phyloP scores from a whole-genome alignment of 2,888 invertebrate species.

The Calameuta pallipes region DNA sequence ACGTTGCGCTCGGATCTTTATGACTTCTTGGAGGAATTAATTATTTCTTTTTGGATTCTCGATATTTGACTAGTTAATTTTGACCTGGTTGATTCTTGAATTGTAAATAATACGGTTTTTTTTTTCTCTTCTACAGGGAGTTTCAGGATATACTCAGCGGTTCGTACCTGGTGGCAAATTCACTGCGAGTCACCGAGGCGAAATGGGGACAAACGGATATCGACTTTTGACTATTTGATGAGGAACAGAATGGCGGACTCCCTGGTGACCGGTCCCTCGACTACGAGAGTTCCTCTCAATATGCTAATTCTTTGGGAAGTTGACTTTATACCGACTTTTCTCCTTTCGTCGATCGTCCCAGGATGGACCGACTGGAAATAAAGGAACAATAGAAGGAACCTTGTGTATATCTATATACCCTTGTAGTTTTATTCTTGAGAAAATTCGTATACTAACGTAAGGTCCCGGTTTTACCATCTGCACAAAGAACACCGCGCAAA shows the following conservation, averaged over 20 bases:
- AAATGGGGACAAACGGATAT: constrained; percentile 42
- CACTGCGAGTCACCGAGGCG: constrained; percentile 18
- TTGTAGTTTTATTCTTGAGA: constrained; percentile 20
- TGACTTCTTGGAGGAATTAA: neutral
- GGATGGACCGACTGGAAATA: neutral
- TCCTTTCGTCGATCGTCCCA: neutral
- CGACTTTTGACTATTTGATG: constrained; percentile 56
- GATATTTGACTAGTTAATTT: neutral
- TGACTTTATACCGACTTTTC: neutral
- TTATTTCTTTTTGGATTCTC: neutral
- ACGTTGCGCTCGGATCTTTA: constrained; percentile 6
- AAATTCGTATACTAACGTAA: neutral
- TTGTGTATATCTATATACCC: constrained; percentile 15
- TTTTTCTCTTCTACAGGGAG: neutral
- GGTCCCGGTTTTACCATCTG: neutral
- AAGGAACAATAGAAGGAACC: constrained; percentile 12
- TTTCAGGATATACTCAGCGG: neutral
- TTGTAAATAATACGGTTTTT: neutral
- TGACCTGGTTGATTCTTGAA: neutral
- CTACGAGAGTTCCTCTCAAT: constrained; percentile 41
- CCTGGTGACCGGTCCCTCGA: constrained; percentile 34
- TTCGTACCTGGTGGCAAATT: neutral
- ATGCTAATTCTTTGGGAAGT: constrained; percentile 36
- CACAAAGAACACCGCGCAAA: constrained; percentile 6
- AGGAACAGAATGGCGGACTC: constrained; percentile 46